Base-by-base conservation (phyloP, 2,113 vertebrate genomes). In the Labrus mixtus region DNA sequence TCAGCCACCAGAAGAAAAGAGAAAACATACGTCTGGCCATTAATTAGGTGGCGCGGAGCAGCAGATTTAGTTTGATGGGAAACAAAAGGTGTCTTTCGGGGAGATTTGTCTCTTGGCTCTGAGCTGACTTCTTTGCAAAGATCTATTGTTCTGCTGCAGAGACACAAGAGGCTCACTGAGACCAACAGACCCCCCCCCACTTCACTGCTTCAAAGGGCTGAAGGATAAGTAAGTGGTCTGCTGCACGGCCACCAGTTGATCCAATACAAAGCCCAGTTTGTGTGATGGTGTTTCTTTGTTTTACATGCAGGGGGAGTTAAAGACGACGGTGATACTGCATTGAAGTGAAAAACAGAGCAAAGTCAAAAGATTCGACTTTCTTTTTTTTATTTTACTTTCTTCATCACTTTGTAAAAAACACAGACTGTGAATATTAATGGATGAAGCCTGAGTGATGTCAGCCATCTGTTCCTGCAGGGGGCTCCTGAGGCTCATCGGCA, bases 91-190 rank as follows among this genome's bases (percentile, higher is more conserved):
- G 74, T 78, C 63, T 79, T 76, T 64, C 37, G 55, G 41, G 64
- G 74, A 87, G 81, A 83, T 84, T 76, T 80, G 79, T 86, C 76
- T 81, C 70, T 83, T 68, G 78, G 84, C 81, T 79, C 83, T 20
- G 66, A 76, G 64, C 64, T 84, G 83, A 68, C 76, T 83, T 64
- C 72, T 80, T 73, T 68, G 79, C 71, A 39, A 78, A 19, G 68
- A 70, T 39, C 78, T 84, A 73, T 89, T 91, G 87, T 91, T 83
- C 76, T 82, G 54, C 79, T 83, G 36, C 69, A 71, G 78, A 63
- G 68, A 81, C 66, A 70, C 55, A 83, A 78, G 60, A 76, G 72
- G 29, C 73, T 75, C 55, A 55, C 29, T 39, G 73, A 76, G 77
- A 71, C 63, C 23, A 39, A 22, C 46, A 43, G 45, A 55, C 57